These are phyloP conservation scores for Sebastes paucispinis DNA, from an alignment of 2,797 vertebrate species.

Conservation along the genomic window DNA sequence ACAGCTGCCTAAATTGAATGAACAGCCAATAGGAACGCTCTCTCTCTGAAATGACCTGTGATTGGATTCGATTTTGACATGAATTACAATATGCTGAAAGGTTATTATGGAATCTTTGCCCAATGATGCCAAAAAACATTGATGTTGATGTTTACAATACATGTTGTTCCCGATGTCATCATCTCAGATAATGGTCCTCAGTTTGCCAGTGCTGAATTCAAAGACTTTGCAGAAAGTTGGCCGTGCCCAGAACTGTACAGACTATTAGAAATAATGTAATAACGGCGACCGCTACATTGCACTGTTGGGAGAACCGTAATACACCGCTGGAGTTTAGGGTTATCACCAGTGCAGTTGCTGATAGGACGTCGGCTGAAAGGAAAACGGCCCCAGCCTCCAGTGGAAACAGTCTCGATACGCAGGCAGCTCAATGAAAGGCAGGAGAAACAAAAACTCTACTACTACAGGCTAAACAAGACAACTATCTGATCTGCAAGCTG, in stretches of 20 bases:
- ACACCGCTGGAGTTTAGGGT: background rate
- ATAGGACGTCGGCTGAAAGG: slow-evolving; percentile 12
- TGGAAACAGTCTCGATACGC: background rate
- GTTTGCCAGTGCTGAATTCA: background rate
- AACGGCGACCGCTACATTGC: background rate
- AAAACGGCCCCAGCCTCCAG: background rate
- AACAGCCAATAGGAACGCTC: too few species aligned
- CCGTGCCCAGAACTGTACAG: background rate
- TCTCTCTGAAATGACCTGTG: too few species aligned
- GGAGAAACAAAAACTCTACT: slow-evolving; percentile 6
- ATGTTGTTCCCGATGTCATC: slow-evolving; percentile 10
- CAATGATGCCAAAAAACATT: too few species aligned
- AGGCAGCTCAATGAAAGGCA: background rate
- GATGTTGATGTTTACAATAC: slow-evolving; percentile 1
- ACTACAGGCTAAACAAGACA: background rate
- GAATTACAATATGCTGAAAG: too few species aligned
- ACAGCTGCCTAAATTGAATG: too few species aligned
- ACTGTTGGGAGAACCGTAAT: background rate
- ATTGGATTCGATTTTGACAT: too few species aligned
- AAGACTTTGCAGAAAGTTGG: background rate
- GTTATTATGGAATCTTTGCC: too few species aligned
- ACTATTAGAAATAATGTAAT: background rate
- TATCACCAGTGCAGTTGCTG: slow-evolving; percentile 14
- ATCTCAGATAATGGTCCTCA: background rate
- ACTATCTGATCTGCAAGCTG: background rate